Conservation (phyloP, 1,140 invertebrate genomes). For the Lethrus apterus region DNA sequence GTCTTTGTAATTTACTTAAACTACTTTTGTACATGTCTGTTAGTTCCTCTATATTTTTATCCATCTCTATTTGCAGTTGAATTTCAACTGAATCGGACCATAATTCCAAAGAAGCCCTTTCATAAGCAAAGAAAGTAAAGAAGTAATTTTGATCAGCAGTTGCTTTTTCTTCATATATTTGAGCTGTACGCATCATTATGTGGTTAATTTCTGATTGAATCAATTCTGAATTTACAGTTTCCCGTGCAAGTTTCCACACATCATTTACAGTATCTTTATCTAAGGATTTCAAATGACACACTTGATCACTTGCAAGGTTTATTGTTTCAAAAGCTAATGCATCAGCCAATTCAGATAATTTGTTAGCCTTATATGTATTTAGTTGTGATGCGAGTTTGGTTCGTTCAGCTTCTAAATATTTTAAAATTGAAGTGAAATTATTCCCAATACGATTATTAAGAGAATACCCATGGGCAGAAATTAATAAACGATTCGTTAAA, state of each 20-base stretch:
- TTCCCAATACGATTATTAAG: slow-evolving; percentile 20
- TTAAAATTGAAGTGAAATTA: slow-evolving; percentile 41
- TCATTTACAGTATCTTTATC: slow-evolving; percentile 52
- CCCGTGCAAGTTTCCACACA: slow-evolving; percentile 58
- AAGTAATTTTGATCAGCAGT: slow-evolving; percentile 41
- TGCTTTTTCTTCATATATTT: slow-evolving; percentile 37
- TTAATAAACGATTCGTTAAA: slow-evolving; percentile 45
- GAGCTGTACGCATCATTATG: slow-evolving; percentile 57
- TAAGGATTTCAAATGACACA: slow-evolving; percentile 32
- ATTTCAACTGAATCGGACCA: slow-evolving; percentile 64
- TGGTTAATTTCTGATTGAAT: slow-evolving; percentile 67
- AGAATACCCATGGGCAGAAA: slow-evolving; percentile 24
- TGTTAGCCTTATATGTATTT: slow-evolving; percentile 58
- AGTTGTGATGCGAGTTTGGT: slow-evolving; percentile 52
- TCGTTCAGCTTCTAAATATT: slow-evolving; percentile 52
- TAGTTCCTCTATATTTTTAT: slow-evolving; percentile 56
- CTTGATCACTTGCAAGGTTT: slow-evolving; percentile 45
- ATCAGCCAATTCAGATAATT: slow-evolving; percentile 58
- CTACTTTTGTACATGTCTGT: slow-evolving; percentile 56
- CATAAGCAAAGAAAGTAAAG: slow-evolving; percentile 52
- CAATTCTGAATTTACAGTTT: slow-evolving; percentile 62
- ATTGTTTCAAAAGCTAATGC: slow-evolving; percentile 57
- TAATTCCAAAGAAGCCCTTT: slow-evolving; percentile 56
- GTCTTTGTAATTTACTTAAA: slow-evolving; percentile 42
- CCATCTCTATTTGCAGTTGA: slow-evolving; percentile 59